Evolutionary conservation across 2,888 invertebrate genomes (phyloP), one percentile per base, ranked within the genome.

Genomic region (Pheosia gnoma): DNA sequence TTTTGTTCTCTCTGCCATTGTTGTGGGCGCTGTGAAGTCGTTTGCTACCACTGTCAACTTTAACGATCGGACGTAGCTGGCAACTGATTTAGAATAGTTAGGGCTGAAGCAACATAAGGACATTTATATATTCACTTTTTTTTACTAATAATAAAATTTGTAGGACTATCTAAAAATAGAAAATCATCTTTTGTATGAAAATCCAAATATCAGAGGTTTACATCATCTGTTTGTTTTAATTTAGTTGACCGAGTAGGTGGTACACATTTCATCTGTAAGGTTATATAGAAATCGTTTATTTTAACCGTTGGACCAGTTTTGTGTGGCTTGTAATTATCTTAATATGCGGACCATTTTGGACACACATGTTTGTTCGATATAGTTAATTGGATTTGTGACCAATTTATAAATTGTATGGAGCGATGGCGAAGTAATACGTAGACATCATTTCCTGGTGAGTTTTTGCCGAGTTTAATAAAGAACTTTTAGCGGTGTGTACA

Each of bases 1-100:
- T 83, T 78, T 80, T 72, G 71, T 81, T 84, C 81, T 85, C 81
- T 80, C 68, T 56, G 66, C 80, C 75, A 83, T 86, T 86, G 84
- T 76, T 75, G 68, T 67, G 59, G 68, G 67, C 72, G 70, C 76
- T 73, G 76, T 78, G 76, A 82, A 84, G 84, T 82, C 79, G 69
- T 77, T 82, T 79, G 74, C 77, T 78, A 60, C 74, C 73, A 77
- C 82, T 84, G 82, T 83, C 82, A 78, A 62, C 68, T 73, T 77
- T 78, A 83, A 84, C 79, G 81, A 82, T 79, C 75, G 75, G 65
- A 65, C 67, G 63, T 70, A 72, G 72, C 73, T 72, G 61, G 67
- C 63, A 70, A 75, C 73, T 75, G 75, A 75, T 78, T 77, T 74
- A 76, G 75, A 75, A 78, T 74, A 65, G 51, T 69, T 65, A 67